Evolutionary conservation across 2,888 invertebrate species (phyloP), one percentile per base, ranked within the genome.

Genomic region (Branchellion lobata): DNA sequence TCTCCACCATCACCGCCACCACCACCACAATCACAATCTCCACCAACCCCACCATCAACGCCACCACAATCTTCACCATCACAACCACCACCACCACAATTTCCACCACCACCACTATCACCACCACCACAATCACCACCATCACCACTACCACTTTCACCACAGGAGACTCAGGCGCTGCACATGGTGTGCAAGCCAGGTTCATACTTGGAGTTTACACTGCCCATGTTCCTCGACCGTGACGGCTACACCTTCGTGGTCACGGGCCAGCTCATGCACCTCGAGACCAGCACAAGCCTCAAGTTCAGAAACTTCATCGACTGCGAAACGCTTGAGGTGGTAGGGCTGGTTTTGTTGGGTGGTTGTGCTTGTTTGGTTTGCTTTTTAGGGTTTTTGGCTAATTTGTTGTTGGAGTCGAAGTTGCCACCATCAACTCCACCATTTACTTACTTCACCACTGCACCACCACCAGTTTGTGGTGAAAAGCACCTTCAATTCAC

Each of bases 161-260:
- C 40, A 8, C 89, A 94, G 89, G 96, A 96, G 89, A 96, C 98
- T 0, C 97, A 97, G 88, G 97, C 97, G 8, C 92, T 98, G 82
- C 97, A 98, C 87, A 92, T 97, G 85, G 95, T 95, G 84, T 92
- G 96, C 80, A 94, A 95, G 11, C 93, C 95, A 47, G 98, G 97
- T 0, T 96, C 96, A 1, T 97, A 96, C 87, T 90, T 98, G 80
- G 97, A 99, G 90, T 92, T 95, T n/a, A 95, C 94, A 33, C 91
- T 97, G 86, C 97, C 97, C 0, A 97, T 96, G 96, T 82, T 87
- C 27, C 92, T 94, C 71, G 89, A 92, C 0, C 92, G 93, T 84
- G 96, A 96, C 0, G 96, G 96, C 0, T 98, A 93, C 86, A 92
- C 92, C 0, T 94, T 95, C 0, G 93, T 93, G 89, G 92, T 97